Evolutionary conservation across 2,888 invertebrate species (phyloP).

Genomic region (Chrysodeixis includens): DNA sequence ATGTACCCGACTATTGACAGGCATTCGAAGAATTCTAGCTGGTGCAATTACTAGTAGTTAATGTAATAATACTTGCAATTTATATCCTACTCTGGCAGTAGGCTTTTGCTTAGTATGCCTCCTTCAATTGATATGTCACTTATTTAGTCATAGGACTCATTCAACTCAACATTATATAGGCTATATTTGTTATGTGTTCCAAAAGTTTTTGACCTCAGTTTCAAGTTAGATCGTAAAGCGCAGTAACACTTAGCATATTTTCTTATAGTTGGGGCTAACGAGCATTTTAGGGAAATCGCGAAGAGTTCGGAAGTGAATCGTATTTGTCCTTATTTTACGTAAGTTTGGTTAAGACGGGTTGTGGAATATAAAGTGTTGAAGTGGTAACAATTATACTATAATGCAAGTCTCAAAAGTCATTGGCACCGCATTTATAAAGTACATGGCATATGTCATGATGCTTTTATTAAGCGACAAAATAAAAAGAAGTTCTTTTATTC

Average conservation of each 20-base stretch:
- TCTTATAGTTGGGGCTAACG: slow-evolving; percentile 51
- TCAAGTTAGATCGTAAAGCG: slow-evolving; percentile 53
- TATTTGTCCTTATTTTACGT: slow-evolving; percentile 5
- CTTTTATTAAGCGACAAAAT: too few species aligned
- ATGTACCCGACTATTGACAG: background rate
- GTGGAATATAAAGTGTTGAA: background rate
- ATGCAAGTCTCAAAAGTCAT: background rate
- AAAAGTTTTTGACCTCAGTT: slow-evolving; percentile 14
- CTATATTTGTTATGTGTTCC: slow-evolving; percentile 13
- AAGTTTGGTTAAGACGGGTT: background rate
- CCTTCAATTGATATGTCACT: background rate
- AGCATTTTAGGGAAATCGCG: slow-evolving; percentile 42
- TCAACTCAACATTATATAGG: background rate
- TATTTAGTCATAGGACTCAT: background rate
- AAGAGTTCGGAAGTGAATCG: slow-evolving; percentile 34
- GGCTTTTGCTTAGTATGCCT: background rate
- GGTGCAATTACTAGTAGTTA: too few species aligned
- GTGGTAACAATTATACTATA: background rate
- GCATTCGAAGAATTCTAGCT: background rate
- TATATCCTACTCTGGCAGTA: too few species aligned
- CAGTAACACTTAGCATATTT: slow-evolving; percentile 52
- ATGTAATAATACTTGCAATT: too few species aligned
- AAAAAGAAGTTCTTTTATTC: too few species aligned
- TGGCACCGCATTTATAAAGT: too few species aligned
- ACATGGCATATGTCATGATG: too few species aligned